These are phyloP conservation scores for Actinemys pallida DNA, from an alignment of 2,113 vertebrate species.

Conservation along the genomic window DNA sequence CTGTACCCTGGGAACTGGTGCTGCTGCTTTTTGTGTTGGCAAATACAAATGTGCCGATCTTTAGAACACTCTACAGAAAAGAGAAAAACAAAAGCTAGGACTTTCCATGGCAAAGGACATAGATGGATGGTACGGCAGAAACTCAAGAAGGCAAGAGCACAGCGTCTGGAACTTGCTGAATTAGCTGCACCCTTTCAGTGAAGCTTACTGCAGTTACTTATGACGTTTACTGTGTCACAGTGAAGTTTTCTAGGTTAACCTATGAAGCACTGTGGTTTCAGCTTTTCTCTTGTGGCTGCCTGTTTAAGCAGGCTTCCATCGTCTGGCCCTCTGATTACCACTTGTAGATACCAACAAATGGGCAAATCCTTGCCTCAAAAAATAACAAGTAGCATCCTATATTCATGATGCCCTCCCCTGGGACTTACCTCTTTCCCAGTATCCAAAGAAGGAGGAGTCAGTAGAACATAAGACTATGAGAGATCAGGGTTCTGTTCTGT, in stretches of 20 bases:
- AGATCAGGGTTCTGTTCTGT: background rate
- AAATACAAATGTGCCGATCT: background rate
- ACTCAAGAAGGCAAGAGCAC: background rate
- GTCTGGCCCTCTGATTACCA: background rate
- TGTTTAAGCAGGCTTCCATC: constrained; percentile 1
- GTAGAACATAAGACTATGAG: background rate
- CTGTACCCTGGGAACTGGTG: background rate
- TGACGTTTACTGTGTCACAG: background rate
- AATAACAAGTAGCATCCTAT: background rate
- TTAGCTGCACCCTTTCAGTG: background rate
- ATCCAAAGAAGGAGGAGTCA: accelerated
- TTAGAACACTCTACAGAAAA: background rate
- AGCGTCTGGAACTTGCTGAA: accelerated
- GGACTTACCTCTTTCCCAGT: background rate
- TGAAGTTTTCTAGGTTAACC: background rate
- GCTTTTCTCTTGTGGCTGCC: background rate
- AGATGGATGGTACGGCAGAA: accelerated
- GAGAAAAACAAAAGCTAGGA: accelerated
- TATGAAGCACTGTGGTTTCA: background rate
- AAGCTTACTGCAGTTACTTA: background rate
- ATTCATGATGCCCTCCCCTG: background rate
- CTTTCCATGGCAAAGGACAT: background rate
- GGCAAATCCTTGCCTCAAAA: background rate
- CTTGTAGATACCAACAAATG: background rate
- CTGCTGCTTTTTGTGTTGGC: background rate